Evolutionary conservation across 2,797 vertebrate species (phyloP), one percentile per base, ranked within the genome.

Genomic region (Vespertilio murinus): DNA sequence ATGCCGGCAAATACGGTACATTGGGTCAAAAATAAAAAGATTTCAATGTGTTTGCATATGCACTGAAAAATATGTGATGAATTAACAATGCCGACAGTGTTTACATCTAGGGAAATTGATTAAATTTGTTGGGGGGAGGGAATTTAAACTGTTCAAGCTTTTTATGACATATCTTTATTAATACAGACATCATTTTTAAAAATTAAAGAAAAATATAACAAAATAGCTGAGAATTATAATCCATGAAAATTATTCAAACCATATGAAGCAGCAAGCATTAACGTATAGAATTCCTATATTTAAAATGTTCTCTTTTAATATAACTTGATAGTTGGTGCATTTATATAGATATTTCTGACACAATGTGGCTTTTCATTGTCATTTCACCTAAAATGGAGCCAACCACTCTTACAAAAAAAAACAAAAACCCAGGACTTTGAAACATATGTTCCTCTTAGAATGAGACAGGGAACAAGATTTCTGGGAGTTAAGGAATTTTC

Each of bases 201-300:
- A 84, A n/a, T 18, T 90, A 64, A 78, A 70, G 17, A 61, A 77
- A 93, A 78, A 88, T 2, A 47, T 35, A 14, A 61, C 45, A 77
- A 80, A 92, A 64, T 16, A 85, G 30, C 3, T 80, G 14, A 95
- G 52, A 88, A 77, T 61, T 35, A 56, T 80, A 83, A 88, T 89
- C 30, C 35, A 92, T 38, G 56, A 89, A 96, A 91, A 85, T n/a
- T 84, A 85, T 14, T 64, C 74, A 91, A 95, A 93, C 33, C 25
- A 71, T 47, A 82, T 61, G 90, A 94, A 94, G 56, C 42, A 90
- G 83, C 9, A 84, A 88, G 85, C 38, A 94, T 35, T 84, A 86
- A 73, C 5, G 52, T 17, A 70, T 12, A 82, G 14, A 84, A 92
- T 83, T 40, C 45, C 65, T 30, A 14, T 23, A 80, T 40, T 61